Percentiles rank a stretch among this genome's conserved stretches.
Conservation (phyloP, 2,113 vertebrate species). For the Cyprinus carpio region DNA sequence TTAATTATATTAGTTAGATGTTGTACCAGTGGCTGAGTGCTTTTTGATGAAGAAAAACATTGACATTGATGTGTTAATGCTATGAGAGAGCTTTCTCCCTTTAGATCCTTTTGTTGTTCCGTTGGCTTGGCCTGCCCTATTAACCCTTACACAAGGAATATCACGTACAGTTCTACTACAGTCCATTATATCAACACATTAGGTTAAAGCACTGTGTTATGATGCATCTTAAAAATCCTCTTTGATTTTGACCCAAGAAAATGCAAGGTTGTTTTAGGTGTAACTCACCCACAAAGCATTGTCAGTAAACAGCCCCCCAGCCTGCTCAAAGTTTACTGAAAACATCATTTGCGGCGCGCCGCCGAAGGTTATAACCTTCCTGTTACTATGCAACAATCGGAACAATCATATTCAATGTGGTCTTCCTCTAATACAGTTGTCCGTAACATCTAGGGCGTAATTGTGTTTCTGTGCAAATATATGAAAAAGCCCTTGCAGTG, state of each 20-base stretch:
- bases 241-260: conserved; percentile 46
- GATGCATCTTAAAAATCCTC: conserved; percentile 56
- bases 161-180: background rate
- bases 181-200: background rate
- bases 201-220: conserved; percentile 2
- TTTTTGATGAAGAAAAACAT: background rate
- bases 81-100: background rate
- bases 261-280: conserved; percentile 69
- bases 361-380: conserved; percentile 74
- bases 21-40: background rate
- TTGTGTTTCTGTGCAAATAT: conserved; percentile 72
- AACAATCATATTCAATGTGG: conserved; percentile 74
- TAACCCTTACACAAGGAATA: background rate
- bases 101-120: background rate
- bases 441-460: conserved; percentile 75
- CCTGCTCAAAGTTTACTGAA: conserved; percentile 78
- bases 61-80: background rate
- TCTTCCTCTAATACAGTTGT: conserved; percentile 74
- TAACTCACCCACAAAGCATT: conserved; percentile 75
- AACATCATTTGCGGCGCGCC: conserved; percentile 83
- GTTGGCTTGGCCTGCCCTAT: background rate
- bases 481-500: conserved; percentile 43
- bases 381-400: conserved; percentile 79
- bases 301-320: conserved; percentile 75
- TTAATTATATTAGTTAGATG: background rate